A percentile compares a stretch with the other conserved stretches of the same genome.
phyloP scores from a whole-genome alignment of 1,140 invertebrate species.

The Delia radicum region DNA sequence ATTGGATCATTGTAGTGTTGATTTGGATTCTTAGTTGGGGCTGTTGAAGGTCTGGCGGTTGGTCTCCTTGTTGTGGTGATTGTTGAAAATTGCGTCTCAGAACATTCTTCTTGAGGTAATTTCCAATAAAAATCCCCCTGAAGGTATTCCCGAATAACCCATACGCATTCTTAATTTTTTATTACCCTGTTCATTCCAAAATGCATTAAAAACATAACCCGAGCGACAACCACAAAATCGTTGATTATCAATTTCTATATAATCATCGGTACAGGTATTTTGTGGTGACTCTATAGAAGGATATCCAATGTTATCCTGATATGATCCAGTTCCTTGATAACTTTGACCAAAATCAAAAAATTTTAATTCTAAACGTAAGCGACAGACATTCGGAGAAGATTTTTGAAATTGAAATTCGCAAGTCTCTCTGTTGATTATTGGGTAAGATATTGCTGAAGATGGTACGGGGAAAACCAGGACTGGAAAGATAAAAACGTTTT shows the following conservation, averaged over 20 bases:
- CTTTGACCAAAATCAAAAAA: constrained; percentile 60
- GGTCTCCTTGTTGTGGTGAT: not conserved
- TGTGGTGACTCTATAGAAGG: not conserved
- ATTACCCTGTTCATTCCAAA: constrained; percentile 37
- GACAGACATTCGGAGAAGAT: constrained; percentile 57
- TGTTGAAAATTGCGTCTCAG: not conserved
- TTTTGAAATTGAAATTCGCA: constrained; percentile 60
- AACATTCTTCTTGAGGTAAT: constrained; percentile 58
- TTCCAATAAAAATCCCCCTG: constrained; percentile 61
- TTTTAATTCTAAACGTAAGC: constrained; percentile 59
- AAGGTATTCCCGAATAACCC: constrained; percentile 37
- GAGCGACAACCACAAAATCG: constrained; percentile 62
- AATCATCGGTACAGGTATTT: constrained; percentile 56
- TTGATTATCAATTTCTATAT: constrained; percentile 61
- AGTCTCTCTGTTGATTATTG: constrained; percentile 44
- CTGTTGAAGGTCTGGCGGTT: no score
- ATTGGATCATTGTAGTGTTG: no score
- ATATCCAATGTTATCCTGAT: constrained; percentile 25
- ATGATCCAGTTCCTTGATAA: not conserved
- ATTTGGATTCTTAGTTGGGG: not conserved
- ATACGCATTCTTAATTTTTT: constrained; percentile 54
- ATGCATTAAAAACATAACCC: constrained; percentile 55
- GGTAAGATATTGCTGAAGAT: constrained; percentile 43
- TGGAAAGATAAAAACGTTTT: constrained; percentile 58
- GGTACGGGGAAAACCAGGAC: constrained; percentile 61